These are phyloP conservation scores for Diadromus collaris DNA, from an alignment of 2,888 invertebrate species.

Conservation along the genomic window DNA sequence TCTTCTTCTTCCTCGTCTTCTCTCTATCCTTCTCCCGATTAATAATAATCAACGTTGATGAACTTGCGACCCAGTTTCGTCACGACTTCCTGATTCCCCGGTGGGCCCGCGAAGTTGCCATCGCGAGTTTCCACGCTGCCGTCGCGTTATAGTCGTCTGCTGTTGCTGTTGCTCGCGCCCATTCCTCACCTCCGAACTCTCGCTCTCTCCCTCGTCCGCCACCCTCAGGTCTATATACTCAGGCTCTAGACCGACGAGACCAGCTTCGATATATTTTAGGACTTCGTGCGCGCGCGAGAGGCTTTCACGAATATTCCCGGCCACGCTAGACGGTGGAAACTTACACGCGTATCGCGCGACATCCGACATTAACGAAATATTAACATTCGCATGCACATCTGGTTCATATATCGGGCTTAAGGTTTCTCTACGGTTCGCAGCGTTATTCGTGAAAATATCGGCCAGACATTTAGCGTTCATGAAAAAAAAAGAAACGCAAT, in stretches of 20 bases:
- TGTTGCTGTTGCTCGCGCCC: slow-evolving; percentile 39
- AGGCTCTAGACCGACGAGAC: slow-evolving; percentile 20
- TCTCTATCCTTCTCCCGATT: slow-evolving; percentile 57
- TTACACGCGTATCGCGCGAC: slow-evolving; percentile 17
- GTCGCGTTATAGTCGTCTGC: slow-evolving; percentile 48
- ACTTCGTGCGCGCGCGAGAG: slow-evolving; percentile 48
- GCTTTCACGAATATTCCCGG: slow-evolving; percentile 17
- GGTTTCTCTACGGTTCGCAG: background rate
- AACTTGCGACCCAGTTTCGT: slow-evolving; percentile 77
- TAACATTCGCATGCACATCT: slow-evolving; percentile 44
- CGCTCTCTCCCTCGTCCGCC: slow-evolving; percentile 30
- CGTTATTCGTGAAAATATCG: slow-evolving; percentile 28
- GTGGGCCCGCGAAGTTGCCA: slow-evolving; percentile 57
- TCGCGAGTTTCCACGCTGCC: slow-evolving; percentile 43
- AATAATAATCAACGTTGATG: slow-evolving; percentile 73
- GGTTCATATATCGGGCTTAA: slow-evolving; percentile 35
- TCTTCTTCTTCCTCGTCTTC: slow-evolving; percentile 18
- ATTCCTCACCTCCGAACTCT: slow-evolving; percentile 50
- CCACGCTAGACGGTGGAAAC: slow-evolving; percentile 24
- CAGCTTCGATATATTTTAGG: slow-evolving; percentile 60
- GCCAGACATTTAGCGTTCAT: slow-evolving; percentile 7
- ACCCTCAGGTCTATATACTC: slow-evolving; percentile 30
- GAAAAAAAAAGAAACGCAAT: slow-evolving; percentile 1
- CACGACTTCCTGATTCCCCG: slow-evolving; percentile 62
- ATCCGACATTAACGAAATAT: slow-evolving; percentile 44